Percentiles rank a stretch among this genome's conserved stretches.
phyloP scores from a whole-genome alignment of 2,797 vertebrate genomes.

The Gobio occitaniae region DNA sequence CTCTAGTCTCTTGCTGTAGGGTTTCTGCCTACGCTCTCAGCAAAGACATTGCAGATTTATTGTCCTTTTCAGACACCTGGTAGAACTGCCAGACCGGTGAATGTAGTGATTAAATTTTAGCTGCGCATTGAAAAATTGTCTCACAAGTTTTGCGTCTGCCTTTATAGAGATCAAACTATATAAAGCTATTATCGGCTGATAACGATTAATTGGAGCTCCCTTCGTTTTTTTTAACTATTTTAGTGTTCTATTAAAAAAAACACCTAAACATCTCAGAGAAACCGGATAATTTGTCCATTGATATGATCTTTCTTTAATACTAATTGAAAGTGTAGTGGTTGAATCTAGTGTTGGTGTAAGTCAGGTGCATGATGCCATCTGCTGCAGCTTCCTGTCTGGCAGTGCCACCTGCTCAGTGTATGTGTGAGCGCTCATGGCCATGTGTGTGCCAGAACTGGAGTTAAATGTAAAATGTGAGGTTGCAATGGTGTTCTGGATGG shows the following conservation, averaged over 20 bases:
- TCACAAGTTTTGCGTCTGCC: not conserved
- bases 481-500: not conserved
- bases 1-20: not conserved
- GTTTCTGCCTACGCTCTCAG: not conserved
- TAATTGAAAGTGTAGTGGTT: slow-evolving; percentile 41
- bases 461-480: not conserved
- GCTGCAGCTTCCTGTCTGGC: slow-evolving; percentile 26
- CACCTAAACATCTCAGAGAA: not conserved
- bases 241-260: not conserved
- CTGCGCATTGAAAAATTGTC: not conserved
- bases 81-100: not conserved
- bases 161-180: not conserved
- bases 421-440: not conserved
- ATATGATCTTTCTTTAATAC: slow-evolving; percentile 37
- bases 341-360: slow-evolving; percentile 42
- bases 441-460: slow-evolving; percentile 8
- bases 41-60: not conserved
- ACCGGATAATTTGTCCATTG: slow-evolving; percentile 7
- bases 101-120: not conserved
- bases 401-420: slow-evolving; percentile 42
- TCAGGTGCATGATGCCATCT: slow-evolving; percentile 39
- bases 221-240: not conserved
- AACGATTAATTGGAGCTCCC: not conserved
- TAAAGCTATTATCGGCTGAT: not conserved
- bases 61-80: not conserved